phyloP scores from a whole-genome alignment of 64 coral and sea anemone species.

The Montipora efflorescens region DNA sequence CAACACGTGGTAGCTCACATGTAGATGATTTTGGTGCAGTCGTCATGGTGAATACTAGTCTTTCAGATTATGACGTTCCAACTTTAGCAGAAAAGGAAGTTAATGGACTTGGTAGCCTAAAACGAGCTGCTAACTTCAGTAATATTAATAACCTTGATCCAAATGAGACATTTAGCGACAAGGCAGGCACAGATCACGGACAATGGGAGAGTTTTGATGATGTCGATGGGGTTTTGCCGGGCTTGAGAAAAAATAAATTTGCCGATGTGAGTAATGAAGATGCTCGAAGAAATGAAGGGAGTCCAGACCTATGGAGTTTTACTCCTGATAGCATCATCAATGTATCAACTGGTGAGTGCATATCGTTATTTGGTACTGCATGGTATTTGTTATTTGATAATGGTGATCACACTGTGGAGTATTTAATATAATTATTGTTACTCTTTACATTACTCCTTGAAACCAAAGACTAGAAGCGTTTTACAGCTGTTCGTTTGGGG shows the following conservation, averaged over 20 bases:
- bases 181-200: background rate
- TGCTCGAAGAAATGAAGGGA: background rate
- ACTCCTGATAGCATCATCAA: constrained; percentile 97
- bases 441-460: background rate
- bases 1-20: constrained; percentile 69
- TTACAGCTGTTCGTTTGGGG: background rate
- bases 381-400: no score
- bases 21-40: constrained; percentile 75
- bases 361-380: background rate
- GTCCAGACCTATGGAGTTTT: constrained; percentile 89
- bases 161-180: constrained; percentile 73
- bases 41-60: constrained; percentile 43
- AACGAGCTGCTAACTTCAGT: constrained; percentile 94
- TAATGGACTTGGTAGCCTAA: constrained; percentile 71
- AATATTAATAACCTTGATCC: constrained; percentile 94
- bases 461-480: no score
- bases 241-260: background rate
- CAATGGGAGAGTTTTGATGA: constrained; percentile 71
- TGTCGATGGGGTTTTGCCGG: background rate
- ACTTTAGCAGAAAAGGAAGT: constrained; percentile 78
- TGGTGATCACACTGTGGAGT: no score
- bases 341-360: constrained; percentile 90
- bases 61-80: constrained; percentile 64
- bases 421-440: no score
- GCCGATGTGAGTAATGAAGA: background rate